Evolutionary conservation across 2,113 vertebrate genomes (phyloP).

Genomic region (Ailurus styani): DNA sequence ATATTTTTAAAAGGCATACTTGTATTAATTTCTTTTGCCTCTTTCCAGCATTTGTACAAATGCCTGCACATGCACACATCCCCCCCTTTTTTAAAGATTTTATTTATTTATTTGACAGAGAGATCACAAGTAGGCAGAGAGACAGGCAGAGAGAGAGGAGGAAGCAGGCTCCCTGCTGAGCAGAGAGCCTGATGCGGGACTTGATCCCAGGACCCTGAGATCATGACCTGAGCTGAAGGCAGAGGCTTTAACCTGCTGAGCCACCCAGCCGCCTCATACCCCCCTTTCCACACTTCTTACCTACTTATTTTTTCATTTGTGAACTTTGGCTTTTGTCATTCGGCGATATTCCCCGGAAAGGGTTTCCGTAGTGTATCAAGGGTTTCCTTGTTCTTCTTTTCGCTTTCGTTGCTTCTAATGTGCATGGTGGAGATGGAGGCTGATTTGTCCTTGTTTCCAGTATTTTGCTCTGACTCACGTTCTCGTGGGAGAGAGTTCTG

Average conservation of each 20-base stretch:
- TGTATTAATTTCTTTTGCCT: neutral
- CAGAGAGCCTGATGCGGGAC: too few relatives aligned
- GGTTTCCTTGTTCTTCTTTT: neutral
- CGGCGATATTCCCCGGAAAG: neutral
- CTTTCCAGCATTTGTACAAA: neutral
- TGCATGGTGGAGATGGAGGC: fast-evolving
- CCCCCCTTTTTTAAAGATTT: too few relatives aligned
- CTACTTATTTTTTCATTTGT: neutral
- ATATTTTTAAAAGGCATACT: fast-evolving
- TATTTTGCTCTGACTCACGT: neutral
- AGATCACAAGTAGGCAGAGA: too few relatives aligned
- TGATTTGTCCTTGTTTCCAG: neutral
- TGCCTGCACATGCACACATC: fast-evolving
- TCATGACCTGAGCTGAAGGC: too few relatives aligned
- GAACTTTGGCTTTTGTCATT: neutral
- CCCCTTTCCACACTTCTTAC: neutral
- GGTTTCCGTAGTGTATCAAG: fast-evolving
- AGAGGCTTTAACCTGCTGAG: too few relatives aligned
- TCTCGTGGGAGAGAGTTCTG: too few relatives aligned
- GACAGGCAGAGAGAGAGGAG: too few relatives aligned
- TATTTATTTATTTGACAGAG: too few relatives aligned
- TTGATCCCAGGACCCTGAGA: too few relatives aligned
- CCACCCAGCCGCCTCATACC: too few relatives aligned
- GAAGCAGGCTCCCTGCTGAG: too few relatives aligned
- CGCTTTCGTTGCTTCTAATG: neutral